Evolutionary conservation across 2,113 vertebrate species (phyloP).

Genomic region (Mobula birostris): DNA sequence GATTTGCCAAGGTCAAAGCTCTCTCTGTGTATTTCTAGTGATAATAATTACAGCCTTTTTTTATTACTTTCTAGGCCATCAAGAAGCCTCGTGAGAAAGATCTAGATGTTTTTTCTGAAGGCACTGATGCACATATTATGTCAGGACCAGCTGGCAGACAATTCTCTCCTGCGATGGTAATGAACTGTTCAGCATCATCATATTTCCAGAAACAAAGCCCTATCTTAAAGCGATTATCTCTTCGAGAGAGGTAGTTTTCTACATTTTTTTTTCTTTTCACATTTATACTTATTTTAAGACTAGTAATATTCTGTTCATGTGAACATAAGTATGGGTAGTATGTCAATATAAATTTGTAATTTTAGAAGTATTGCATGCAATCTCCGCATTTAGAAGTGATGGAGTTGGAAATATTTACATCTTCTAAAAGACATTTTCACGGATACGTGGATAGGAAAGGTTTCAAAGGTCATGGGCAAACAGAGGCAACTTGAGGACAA

Average conservation of each 20-base stretch:
- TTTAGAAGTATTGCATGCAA: neutral
- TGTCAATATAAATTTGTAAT: neutral
- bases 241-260: slow-evolving; percentile 72
- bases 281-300: neutral
- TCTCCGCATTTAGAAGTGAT: neutral
- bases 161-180: slow-evolving; percentile 44
- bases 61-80: slow-evolving; percentile 50
- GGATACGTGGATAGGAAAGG: too few relatives aligned
- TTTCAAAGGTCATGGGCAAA: too few relatives aligned
- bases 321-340: neutral
- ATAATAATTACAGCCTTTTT: slow-evolving; percentile 30
- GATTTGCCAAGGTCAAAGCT: slow-evolving; percentile 16
- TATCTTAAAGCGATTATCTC: slow-evolving; percentile 62
- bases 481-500: too few relatives aligned
- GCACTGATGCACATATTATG: slow-evolving; percentile 46
- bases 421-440: too few relatives aligned
- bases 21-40: slow-evolving; percentile 20
- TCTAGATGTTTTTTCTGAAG: slow-evolving; percentile 47
- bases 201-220: slow-evolving; percentile 55
- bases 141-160: slow-evolving; percentile 41
- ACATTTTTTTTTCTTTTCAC: slow-evolving; percentile 25
- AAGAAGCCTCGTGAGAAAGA: slow-evolving; percentile 47
- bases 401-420: too few relatives aligned
- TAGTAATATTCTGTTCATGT: neutral
- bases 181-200: slow-evolving; percentile 48